Base-by-base conservation (phyloP, 2,113 vertebrate genomes). In the Ailuropoda melanoleuca region DNA sequence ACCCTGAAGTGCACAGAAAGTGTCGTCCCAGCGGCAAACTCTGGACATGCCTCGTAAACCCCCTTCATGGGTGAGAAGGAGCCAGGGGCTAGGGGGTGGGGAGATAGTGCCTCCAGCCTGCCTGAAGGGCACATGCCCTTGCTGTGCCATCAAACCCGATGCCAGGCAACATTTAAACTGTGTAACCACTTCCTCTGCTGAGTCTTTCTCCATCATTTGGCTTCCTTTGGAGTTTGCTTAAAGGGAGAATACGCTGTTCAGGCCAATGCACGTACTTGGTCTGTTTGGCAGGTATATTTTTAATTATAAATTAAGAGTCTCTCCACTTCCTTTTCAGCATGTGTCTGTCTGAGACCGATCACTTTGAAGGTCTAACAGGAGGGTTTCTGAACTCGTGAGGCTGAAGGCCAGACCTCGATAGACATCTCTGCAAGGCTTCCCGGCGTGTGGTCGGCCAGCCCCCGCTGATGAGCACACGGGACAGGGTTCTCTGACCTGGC, bases 61-160 rank as follows among this genome's bases (percentile, higher is more conserved):
- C 3, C 1, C 0, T 13, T 29, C 39, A 37, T 0, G 1, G 26
- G 64, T 46, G 56, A 53, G 39, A 50, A 86, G 3, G 19, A 7
- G 23, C 78, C 29, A 1, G 43, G 43, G 43, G 43, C 43, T 43
- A 43, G 43, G 43, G 43, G 18, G 10, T 9, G 23, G 60, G 29
- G 29, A 23, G 77, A 14, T 2, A 9, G n/a, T 4, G 14, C 29
- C 7, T 15, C 56, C 26, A 1, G 14, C 31, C 64, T 81, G 26
- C 48, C 74, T 43, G 50, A 56, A 78, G 11, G 12, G 24, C 53
- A 39, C 3, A 26, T 2, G 7, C 1, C 53, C 46, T 23, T 48
- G 3, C 0, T 8, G 43, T 29, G n/a, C 74, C 58, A 3, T 80
- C 74, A 75, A 9, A 13, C 34, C 70, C 56, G 53, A 75, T 6